These are phyloP conservation scores for Sinosuthora webbiana DNA, from an alignment of 2,113 vertebrate genomes.

Conservation along the genomic window DNA sequence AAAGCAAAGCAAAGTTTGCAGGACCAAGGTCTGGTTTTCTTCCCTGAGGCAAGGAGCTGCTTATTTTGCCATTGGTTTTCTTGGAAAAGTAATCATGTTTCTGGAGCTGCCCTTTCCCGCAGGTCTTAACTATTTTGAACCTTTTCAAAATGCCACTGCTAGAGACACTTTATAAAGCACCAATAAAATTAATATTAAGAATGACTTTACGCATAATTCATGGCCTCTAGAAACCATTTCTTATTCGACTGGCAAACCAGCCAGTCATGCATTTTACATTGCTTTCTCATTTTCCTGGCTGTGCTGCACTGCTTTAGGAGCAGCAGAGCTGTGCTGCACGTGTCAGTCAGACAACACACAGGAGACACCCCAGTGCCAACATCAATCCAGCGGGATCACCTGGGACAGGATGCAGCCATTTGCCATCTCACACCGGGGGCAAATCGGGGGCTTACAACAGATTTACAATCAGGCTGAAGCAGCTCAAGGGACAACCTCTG, in stretches of 20 bases:
- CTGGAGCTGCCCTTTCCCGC: not conserved
- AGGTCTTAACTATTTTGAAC: not conserved
- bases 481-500: not conserved
- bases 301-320: not conserved
- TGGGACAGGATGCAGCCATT: not conserved
- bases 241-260: not conserved
- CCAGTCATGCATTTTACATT: not conserved
- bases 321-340: not conserved
- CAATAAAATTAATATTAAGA: conserved; percentile 27
- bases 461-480: not conserved
- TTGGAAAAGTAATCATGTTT: not conserved
- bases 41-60: not conserved
- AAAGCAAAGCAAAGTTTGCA: not conserved
- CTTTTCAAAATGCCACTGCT: not conserved
- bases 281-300: not conserved
- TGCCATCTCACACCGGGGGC: not conserved
- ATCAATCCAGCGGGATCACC: not conserved
- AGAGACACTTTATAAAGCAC: not conserved
- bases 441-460: not conserved
- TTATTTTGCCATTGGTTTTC: not conserved
- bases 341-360: not conserved
- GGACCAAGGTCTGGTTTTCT: not conserved
- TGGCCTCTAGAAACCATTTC: conserved; percentile 16
- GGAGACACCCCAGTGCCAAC: not conserved
- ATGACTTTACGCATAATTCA: not conserved